phyloP scores from a whole-genome alignment of 2,797 vertebrate species.

The Lemur catta region DNA sequence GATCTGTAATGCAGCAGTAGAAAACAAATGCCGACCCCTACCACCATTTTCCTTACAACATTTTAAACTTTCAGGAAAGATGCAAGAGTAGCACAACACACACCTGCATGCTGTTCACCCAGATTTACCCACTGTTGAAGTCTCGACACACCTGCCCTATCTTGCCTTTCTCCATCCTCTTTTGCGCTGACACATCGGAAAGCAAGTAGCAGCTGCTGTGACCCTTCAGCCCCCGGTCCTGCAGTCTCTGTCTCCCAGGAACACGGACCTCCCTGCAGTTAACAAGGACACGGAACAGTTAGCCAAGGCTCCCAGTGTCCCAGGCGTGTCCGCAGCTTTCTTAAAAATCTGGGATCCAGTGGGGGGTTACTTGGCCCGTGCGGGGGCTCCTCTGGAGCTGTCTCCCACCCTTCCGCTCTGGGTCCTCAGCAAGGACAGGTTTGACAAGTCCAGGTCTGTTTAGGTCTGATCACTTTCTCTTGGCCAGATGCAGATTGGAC shows the following conservation, averaged over 20 bases:
- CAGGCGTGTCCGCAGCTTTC: neutral
- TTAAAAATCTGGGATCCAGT: neutral
- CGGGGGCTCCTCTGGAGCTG: fast-evolving
- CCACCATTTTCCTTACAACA: no score
- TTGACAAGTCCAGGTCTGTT: no score
- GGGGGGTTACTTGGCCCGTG: no score
- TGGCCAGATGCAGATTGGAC: neutral
- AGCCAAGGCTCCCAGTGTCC: neutral
- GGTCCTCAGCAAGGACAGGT: neutral
- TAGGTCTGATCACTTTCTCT: neutral
- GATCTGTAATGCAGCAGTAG: fast-evolving
- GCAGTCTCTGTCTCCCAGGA: no score
- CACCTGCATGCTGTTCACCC: neutral
- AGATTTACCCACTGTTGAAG: fast-evolving
- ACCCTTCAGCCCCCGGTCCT: neutral
- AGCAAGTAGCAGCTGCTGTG: neutral
- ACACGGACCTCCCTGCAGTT: neutral
- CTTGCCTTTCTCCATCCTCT: neutral
- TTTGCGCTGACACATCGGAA: neutral
- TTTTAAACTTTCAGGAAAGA: neutral
- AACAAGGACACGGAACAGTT: neutral
- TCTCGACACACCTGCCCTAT: no score
- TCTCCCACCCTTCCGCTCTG: no score
- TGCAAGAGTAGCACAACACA: neutral
- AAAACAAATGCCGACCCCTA: neutral